Base-by-base conservation (phyloP, 1,140 invertebrate genomes). In the Bombus waltoni region DNA sequence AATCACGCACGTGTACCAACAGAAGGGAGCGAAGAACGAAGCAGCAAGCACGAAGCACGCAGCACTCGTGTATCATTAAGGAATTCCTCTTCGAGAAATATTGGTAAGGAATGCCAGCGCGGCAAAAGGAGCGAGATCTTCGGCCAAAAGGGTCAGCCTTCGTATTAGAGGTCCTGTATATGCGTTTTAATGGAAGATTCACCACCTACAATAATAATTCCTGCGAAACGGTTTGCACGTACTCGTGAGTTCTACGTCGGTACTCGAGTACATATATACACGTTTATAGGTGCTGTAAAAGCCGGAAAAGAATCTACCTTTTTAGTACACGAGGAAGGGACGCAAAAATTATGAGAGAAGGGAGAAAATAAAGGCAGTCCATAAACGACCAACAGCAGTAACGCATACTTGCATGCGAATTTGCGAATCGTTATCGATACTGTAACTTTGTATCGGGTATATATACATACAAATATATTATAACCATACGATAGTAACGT, bases 251-350 rank as follows among this genome's bases (percentile, higher is more conserved):
- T 62, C 32, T 15, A 15, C 25, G 2, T 9, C 5, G 3, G 32
- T 53, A 32, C 10, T 65, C 47, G 18, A 53, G 47, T 53, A 53
- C 6, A 53, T 53, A 53, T 53, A 53, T 18, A 28, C 57, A 57
- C n/a, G 77, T 75, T 72, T 89, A 90, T 91, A 87, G 85, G 40
- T 40, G 28, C 57, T 65, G 76, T 65, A 65, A 78, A 65, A 65
- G 65, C 28, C 38, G 5, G 28, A 59, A 57, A 62, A 65, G 15
- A 65, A 28, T 47, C 62, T 28, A 42, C 28, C 32, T 47, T 75
- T 75, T 38, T 8, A 22, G 47, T 53, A 53, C 5, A 53, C 18
- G 6, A 22, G 18, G 5, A 53, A 53, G 18, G 47, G 47, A 22
- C 47, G 47, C 18, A 53, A 53, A 53, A 53, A 22, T 53, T 22